Percentiles rank a stretch among this genome's conserved stretches.
Evolutionary conservation across 2,888 invertebrate genomes (phyloP).

Genomic region (Pammene aurita): DNA sequence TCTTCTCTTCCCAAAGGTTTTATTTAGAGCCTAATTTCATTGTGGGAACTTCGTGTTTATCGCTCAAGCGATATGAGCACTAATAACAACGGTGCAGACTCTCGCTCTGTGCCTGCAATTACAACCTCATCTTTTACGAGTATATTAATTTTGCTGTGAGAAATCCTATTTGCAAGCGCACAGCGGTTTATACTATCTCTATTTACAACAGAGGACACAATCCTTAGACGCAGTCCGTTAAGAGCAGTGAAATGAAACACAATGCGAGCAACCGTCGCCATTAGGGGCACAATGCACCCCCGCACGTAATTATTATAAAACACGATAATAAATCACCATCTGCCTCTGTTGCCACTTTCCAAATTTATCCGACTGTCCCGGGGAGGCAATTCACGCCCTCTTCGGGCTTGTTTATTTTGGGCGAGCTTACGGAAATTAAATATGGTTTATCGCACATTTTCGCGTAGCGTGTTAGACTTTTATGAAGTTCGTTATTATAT

Average conservation of each 20-base stretch:
- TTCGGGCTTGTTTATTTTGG: constrained; percentile 73
- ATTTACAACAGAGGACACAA: constrained; percentile 32
- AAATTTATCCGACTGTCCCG: constrained; percentile 65
- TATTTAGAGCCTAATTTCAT: too few relatives aligned
- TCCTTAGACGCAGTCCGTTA: constrained; percentile 36
- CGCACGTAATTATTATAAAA: constrained; percentile 78
- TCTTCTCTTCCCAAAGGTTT: too few relatives aligned
- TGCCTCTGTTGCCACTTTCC: constrained; percentile 76
- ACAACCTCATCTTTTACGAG: neutral
- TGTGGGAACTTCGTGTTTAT: too few relatives aligned
- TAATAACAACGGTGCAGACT: too few relatives aligned
- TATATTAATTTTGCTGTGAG: neutral
- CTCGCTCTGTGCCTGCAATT: too few relatives aligned
- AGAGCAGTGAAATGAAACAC: constrained; percentile 54
- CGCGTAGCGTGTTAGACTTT: constrained; percentile 50
- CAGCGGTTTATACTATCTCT: constrained; percentile 18
- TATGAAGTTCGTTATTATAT: constrained; percentile 46
- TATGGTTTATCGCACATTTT: constrained; percentile 66
- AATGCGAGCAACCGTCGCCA: constrained; percentile 57
- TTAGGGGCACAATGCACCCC: constrained; percentile 65
- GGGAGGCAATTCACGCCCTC: constrained; percentile 68
- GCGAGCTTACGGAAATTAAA: constrained; percentile 75
- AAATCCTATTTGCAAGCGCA: neutral
- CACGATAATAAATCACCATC: constrained; percentile 80
- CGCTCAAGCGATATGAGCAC: too few relatives aligned